phyloP scores from a whole-genome alignment of 2,888 invertebrate species.

The Microchrysa polita region DNA sequence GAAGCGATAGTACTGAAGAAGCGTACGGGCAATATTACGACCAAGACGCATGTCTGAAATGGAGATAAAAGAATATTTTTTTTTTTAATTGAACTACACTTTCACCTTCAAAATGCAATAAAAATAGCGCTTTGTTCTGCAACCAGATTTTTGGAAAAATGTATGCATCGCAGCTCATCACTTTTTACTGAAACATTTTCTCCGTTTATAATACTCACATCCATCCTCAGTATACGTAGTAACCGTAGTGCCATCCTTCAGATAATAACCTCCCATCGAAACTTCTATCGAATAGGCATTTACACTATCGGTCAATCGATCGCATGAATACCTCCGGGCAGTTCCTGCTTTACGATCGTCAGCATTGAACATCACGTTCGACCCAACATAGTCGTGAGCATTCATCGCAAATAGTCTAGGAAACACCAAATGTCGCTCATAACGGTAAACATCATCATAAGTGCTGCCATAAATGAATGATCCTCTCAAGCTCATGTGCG shows the following conservation, averaged over 20 bases:
- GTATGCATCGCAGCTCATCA: too few relatives aligned
- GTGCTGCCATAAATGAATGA: slow-evolving; percentile 95
- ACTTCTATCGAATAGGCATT: slow-evolving; percentile 92
- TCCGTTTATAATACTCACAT: slow-evolving; percentile 78
- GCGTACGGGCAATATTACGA: slow-evolving; percentile 78
- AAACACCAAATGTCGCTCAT: slow-evolving; percentile 93
- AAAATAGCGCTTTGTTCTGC: too few relatives aligned
- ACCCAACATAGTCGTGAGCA: slow-evolving; percentile 86
- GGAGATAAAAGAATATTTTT: background rate
- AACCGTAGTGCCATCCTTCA: slow-evolving; percentile 74
- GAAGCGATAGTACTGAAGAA: slow-evolving; percentile 83
- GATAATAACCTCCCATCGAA: slow-evolving; percentile 88
- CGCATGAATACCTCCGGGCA: slow-evolving; percentile 83
- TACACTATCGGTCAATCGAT: slow-evolving; percentile 77
- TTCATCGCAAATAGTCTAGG: slow-evolving; percentile 90
- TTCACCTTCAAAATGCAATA: too few relatives aligned
- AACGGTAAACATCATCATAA: slow-evolving; percentile 88
- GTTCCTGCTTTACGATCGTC: slow-evolving; percentile 88
- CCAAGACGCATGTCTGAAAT: slow-evolving; percentile 78
- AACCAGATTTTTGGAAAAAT: too few relatives aligned
- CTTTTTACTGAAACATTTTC: too few relatives aligned
- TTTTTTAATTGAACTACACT: too few relatives aligned
- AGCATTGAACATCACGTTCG: slow-evolving; percentile 91
- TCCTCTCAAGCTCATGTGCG: slow-evolving; percentile 90
- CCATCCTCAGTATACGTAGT: slow-evolving; percentile 93